Base-by-base conservation (phyloP, 2,888 invertebrate species). In the Drosophila mercatorum region DNA sequence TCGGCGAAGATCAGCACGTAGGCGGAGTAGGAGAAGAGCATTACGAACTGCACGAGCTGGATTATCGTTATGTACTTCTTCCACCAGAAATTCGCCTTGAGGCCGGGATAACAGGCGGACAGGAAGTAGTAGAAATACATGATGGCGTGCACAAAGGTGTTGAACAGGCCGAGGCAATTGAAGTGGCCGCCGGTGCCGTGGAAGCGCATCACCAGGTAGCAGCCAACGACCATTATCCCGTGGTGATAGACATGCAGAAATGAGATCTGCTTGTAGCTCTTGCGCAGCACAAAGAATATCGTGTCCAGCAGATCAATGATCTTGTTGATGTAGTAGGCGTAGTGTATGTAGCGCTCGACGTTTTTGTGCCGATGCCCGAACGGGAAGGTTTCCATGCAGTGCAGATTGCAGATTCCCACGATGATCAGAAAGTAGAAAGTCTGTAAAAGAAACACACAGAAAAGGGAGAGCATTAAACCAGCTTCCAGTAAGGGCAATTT, bases 171-270 rank as follows among this genome's bases (percentile, higher is more conserved):
- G 57, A 93, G 90, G 3, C 92, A 80, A 31, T 93, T 90, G 6
- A 93, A 92, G 79, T 93, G 93, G 71, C 93, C 93, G 38, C 92
- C 92, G 91, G 96, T 96, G 63, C 96, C 93, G 91, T 95, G 97
- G 91, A 96, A 96, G 5, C 95, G 93, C 53, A 96, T 97, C 12
- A 95, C 95, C 96, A 96, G 96, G 2, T 95, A 95, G 90, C 96
- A 95, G 68, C 96, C 92, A 26, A 95, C 0, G 0, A 62, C 97
- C 94, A 96, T 96, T 91, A 96, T 94, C 1, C 95, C 94, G 91
- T 98, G 98, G 92, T 98, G 98, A 90, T 97, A 98, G 5, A 98
- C 95, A 91, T 98, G 98, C 4, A 98, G 94, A 89, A 97, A 96
- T 0, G 97, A 95, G 26, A 98, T 96, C 93, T 98, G 98, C 53